phyloP scores from a whole-genome alignment of 1,140 invertebrate genomes.

The Melitaea cinxia region DNA sequence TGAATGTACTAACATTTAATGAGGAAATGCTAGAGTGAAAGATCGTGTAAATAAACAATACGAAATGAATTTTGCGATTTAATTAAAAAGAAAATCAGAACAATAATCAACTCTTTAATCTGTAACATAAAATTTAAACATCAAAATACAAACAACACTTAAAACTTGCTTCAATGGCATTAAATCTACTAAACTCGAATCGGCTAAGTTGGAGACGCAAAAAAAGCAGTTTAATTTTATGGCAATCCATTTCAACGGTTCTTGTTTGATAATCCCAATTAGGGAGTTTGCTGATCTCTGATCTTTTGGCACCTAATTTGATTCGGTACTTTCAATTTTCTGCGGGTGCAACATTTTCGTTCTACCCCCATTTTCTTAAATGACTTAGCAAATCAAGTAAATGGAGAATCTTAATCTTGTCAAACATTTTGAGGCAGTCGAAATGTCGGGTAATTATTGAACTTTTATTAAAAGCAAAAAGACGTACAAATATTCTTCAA shows the following conservation, averaged over 20 bases:
- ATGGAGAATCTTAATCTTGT: constrained; percentile 24
- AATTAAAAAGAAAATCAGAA: no score
- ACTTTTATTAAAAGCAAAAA: no score
- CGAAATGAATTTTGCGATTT: neutral
- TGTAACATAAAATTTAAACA: neutral
- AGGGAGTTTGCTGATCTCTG: constrained; percentile 40
- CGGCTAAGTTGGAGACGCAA: constrained; percentile 8
- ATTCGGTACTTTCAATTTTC: constrained; percentile 26
- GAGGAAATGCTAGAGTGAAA: no score
- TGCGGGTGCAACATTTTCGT: constrained; percentile 26
- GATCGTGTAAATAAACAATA: neutral
- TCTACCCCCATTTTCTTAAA: constrained; percentile 22
- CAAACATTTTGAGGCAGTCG: neutral
- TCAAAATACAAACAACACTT: neutral
- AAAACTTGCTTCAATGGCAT: constrained; percentile 11
- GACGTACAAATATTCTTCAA: no score
- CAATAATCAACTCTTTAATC: neutral
- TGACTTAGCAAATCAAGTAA: constrained; percentile 23
- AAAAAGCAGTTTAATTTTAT: constrained; percentile 33
- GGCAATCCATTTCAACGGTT: constrained; percentile 31
- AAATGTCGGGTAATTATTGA: no score
- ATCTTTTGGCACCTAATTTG: constrained; percentile 33
- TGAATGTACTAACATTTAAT: no score
- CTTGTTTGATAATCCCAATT: constrained; percentile 48
- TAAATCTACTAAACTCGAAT: constrained; percentile 26